phyloP scores from a whole-genome alignment of 2,113 vertebrate genomes.

The Seriola rivoliana region DNA sequence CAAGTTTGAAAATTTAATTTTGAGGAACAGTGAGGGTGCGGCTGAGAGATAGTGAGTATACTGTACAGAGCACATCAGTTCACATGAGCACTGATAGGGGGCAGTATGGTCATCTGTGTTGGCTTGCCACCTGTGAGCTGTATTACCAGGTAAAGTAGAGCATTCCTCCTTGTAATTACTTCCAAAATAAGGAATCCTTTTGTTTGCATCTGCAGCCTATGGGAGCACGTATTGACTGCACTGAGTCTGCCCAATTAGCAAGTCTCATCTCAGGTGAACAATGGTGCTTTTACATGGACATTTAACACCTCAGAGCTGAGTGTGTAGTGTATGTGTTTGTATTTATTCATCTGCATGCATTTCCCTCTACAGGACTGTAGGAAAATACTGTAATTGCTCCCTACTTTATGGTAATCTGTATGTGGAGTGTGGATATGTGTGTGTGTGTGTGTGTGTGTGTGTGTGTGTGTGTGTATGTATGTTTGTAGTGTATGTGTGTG shows the following conservation, averaged over 20 bases:
- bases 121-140: constrained; percentile 9
- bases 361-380: not conserved
- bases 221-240: constrained; percentile 1
- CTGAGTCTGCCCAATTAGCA: constrained; percentile 38
- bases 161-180: constrained; percentile 29
- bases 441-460: not conserved
- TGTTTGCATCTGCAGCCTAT: constrained; percentile 23
- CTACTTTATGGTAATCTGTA: constrained; percentile 25
- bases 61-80: constrained; percentile 18
- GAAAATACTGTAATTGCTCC: constrained; percentile 34
- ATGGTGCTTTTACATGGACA: constrained; percentile 23
- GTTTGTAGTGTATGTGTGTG: not conserved
- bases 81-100: constrained; percentile 65
- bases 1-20: constrained; percentile 20
- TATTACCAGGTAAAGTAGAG: not conserved
- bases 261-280: constrained; percentile 24
- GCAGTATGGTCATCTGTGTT: constrained; percentile 73
- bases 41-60: constrained; percentile 18
- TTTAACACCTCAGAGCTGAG: constrained; percentile 11
- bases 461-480: not conserved
- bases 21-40: constrained; percentile 28
- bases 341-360: constrained; percentile 2
- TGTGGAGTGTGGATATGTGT: not conserved
- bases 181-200: constrained; percentile 40
- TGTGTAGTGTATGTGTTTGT: not conserved